Conservation (phyloP, 37 sponge, comb jelly and placozoan genomes). For the Haliclona indistincta region DNA sequence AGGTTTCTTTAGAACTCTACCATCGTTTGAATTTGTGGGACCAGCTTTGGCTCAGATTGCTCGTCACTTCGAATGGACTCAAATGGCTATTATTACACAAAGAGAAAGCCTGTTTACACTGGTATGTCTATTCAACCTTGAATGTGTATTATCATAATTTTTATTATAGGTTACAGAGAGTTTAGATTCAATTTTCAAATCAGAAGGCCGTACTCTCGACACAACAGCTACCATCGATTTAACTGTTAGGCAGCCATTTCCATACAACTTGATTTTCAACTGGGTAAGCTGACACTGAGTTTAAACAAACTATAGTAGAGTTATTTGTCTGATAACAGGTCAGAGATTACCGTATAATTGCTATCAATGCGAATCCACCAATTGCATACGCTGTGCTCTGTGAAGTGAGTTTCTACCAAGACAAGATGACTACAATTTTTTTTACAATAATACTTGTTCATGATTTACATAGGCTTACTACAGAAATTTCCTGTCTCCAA, state of each 20-base stretch:
- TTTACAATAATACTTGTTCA: background rate
- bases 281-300: background rate
- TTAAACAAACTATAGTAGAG: background rate
- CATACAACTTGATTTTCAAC: too few species aligned
- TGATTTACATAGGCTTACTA: background rate
- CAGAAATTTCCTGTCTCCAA: too few species aligned
- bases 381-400: conserved; percentile 3
- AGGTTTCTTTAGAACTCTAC: conserved; percentile 8
- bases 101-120: conserved; percentile 27
- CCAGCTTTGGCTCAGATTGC: conserved; percentile 3
- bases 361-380: conserved; percentile 2
- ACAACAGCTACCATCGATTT: background rate
- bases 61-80: conserved; percentile 51
- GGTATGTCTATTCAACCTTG: conserved; percentile 32
- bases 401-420: conserved; percentile 1
- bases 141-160: background rate
- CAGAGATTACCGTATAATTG: conserved; percentile 2
- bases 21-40: conserved; percentile 1
- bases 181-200: background rate
- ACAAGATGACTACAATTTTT: background rate
- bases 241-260: too few species aligned
- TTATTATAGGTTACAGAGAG: background rate
- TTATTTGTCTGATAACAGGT: background rate
- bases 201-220: background rate
- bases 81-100: conserved; percentile 67